Evolutionary conservation across 2,888 invertebrate species (phyloP).

Genomic region (Mechanitis mazaeus): DNA sequence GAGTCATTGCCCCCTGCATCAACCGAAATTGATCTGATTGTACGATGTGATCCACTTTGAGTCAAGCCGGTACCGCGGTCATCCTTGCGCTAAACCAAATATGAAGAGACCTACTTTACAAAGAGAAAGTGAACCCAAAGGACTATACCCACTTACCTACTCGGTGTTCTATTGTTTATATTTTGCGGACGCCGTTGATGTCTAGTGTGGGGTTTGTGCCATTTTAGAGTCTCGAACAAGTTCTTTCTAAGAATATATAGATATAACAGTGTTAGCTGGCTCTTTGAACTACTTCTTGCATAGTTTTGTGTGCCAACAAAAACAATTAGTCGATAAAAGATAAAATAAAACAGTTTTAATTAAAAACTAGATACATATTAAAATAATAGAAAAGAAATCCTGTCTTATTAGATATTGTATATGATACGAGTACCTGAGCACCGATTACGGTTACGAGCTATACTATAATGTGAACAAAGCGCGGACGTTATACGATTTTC

Average conservation of each 20-base stretch:
- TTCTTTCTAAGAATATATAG: too few species aligned
- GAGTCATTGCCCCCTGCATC: constrained; percentile 58
- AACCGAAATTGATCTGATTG: constrained; percentile 32
- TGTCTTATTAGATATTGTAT: constrained; percentile 15
- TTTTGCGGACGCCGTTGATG: constrained; percentile 34
- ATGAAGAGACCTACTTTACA: constrained; percentile 30
- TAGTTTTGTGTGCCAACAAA: constrained; percentile 16
- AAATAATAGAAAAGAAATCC: too few species aligned
- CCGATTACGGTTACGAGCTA: constrained; percentile 46
- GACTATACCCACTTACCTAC: constrained; percentile 23
- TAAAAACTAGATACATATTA: too few species aligned
- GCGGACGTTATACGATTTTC: constrained; percentile 67
- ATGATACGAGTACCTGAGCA: constrained; percentile 42
- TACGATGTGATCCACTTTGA: constrained; percentile 20
- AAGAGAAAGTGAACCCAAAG: constrained; percentile 39
- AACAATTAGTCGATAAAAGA: neutral
- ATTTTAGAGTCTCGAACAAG: too few species aligned
- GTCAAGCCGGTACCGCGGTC: constrained; percentile 18
- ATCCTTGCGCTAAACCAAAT: constrained; percentile 26
- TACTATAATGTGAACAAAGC: constrained; percentile 54
- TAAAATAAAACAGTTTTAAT: too few species aligned
- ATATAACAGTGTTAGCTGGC: too few species aligned
- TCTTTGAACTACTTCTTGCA: neutral
- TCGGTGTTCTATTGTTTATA: constrained; percentile 11
- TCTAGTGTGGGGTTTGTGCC: constrained; percentile 23